Evolutionary conservation across 2,888 invertebrate genomes (phyloP).

Genomic region (Erebia palarica): DNA sequence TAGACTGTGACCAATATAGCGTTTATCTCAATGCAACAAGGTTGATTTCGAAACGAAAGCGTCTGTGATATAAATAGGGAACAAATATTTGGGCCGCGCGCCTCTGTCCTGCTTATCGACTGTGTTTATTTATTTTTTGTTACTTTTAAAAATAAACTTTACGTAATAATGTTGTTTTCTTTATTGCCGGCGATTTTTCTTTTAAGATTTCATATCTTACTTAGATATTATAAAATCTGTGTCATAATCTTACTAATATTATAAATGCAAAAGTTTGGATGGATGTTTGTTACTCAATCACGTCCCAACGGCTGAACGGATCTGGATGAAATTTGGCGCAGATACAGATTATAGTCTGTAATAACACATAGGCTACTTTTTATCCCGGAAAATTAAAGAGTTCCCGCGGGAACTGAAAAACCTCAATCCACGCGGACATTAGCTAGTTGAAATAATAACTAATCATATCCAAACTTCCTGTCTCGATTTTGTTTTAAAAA

Average conservation of each 20-base stretch:
- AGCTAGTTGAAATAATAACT: neutral
- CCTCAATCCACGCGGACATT: too few species aligned
- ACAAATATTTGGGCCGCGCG: conserved; percentile 40
- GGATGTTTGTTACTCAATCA: too few species aligned
- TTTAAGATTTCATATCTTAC: neutral
- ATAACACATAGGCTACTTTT: too few species aligned
- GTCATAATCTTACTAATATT: neutral
- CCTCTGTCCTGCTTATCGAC: conserved; percentile 37
- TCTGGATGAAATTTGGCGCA: too few species aligned
- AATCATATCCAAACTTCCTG: neutral
- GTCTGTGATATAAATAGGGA: conserved; percentile 58
- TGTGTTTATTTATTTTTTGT: conserved; percentile 56
- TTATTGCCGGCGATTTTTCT: conserved; percentile 20
- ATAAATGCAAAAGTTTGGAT: too few species aligned
- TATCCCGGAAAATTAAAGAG: too few species aligned
- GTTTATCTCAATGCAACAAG: conserved; percentile 28
- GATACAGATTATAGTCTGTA: too few species aligned
- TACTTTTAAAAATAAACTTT: conserved; percentile 55
- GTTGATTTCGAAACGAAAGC: conserved; percentile 36
- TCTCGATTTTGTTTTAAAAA: too few species aligned
- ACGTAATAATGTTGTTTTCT: conserved; percentile 40
- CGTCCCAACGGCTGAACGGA: too few species aligned
- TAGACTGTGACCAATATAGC: conserved; percentile 26
- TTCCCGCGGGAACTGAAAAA: too few species aligned
- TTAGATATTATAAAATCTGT: neutral